Conservation (phyloP, 2,113 vertebrate species). For the Oryzias celebensis region DNA sequence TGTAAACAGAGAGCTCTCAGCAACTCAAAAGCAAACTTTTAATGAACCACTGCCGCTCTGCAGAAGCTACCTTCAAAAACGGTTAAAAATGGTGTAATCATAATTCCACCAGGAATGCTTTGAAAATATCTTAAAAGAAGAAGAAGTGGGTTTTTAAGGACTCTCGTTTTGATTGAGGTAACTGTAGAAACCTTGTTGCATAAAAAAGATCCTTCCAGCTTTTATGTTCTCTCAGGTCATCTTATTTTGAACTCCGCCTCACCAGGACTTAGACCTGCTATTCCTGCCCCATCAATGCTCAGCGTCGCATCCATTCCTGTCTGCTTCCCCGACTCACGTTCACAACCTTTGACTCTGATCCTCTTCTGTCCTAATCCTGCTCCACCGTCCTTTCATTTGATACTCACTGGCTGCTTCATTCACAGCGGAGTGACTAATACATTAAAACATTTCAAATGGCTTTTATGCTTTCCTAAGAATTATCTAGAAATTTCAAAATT, state of each 20-base stretch:
- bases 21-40: too few species aligned
- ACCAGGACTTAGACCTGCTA: slow-evolving; percentile 1
- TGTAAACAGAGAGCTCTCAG: too few species aligned
- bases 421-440: background rate
- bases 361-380: background rate
- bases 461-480: too few species aligned
- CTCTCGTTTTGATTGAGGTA: slow-evolving; percentile 5
- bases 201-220: slow-evolving; percentile 21
- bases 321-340: slow-evolving; percentile 10
- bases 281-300: slow-evolving; percentile 19
- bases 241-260: slow-evolving; percentile 1
- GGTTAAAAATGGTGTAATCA: too few species aligned
- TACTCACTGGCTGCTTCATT: background rate
- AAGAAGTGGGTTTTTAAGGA: too few species aligned
- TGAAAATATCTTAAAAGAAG: too few species aligned
- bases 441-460: too few species aligned
- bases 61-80: too few species aligned
- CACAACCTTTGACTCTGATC: slow-evolving; percentile 5
- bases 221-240: slow-evolving; percentile 2
- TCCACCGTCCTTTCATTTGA: background rate
- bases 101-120: too few species aligned
- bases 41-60: too few species aligned
- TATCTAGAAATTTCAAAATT: too few species aligned
- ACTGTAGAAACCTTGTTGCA: slow-evolving; percentile 35
- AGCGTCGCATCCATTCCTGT: slow-evolving; percentile 11